These are phyloP conservation scores for Malthinus flaveolus DNA, from an alignment of 2,888 invertebrate genomes.

Conservation along the genomic window DNA sequence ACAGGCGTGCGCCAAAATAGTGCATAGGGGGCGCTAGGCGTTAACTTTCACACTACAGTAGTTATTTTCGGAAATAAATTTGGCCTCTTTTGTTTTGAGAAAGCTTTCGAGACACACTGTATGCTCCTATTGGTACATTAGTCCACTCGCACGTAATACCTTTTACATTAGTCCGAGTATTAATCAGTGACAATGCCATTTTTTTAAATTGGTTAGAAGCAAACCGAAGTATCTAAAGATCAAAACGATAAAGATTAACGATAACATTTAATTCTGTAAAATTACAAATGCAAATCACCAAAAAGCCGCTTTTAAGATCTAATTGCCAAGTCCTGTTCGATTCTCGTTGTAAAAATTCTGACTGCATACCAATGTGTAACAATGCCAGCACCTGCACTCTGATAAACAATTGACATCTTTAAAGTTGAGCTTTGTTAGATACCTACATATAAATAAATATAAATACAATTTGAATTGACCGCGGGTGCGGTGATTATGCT, in stretches of 20 bases:
- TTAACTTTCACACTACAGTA: too few relatives aligned
- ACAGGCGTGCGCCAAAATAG: too few relatives aligned
- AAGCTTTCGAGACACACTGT: too few relatives aligned
- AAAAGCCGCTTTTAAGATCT: constrained; percentile 26
- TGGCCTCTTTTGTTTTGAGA: too few relatives aligned
- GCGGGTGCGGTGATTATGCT: constrained; percentile 24
- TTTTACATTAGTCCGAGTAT: neutral
- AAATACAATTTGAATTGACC: constrained; percentile 7
- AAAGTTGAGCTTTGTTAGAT: constrained; percentile 14
- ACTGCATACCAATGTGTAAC: constrained; percentile 27
- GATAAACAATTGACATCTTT: constrained; percentile 23
- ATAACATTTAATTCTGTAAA: constrained; percentile 15
- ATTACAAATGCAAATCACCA: constrained; percentile 29
- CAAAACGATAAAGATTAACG: constrained; percentile 20
- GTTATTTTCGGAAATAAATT: too few relatives aligned
- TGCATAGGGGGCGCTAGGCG: too few relatives aligned
- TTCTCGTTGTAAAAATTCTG: constrained; percentile 10
- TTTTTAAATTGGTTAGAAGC: constrained; percentile 15
- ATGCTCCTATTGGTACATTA: too few relatives aligned
- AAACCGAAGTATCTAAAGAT: constrained; percentile 16
- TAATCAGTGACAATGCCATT: neutral
- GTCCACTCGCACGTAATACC: neutral
- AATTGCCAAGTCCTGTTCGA: constrained; percentile 29
- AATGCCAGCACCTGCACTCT: constrained; percentile 27
- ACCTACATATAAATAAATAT: too few relatives aligned